phyloP scores from a whole-genome alignment of 1,140 invertebrate species.

The Zaprionus davidi region DNA sequence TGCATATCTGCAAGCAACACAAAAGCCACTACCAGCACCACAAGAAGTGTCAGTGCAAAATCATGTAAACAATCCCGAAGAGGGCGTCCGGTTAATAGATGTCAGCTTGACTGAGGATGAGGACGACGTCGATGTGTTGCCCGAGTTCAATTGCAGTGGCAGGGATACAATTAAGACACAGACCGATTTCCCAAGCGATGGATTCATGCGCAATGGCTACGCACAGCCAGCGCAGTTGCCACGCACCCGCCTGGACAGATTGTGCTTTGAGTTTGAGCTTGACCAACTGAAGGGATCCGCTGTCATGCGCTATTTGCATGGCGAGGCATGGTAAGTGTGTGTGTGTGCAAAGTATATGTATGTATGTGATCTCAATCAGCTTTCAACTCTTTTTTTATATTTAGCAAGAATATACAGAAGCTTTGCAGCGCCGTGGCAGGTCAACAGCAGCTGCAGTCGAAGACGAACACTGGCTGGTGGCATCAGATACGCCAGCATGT shows the following conservation, averaged over 20 bases:
- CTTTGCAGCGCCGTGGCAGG: constrained; percentile 48
- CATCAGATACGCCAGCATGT: constrained; percentile 58
- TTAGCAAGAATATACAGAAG: constrained; percentile 74
- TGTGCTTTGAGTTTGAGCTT: constrained; percentile 59
- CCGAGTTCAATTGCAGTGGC: constrained; percentile 73
- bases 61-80: neutral
- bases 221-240: constrained; percentile 24
- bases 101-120: constrained; percentile 18
- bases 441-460: constrained; percentile 52
- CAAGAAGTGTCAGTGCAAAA: constrained; percentile 1
- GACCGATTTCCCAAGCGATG: constrained; percentile 40
- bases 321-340: constrained; percentile 62
- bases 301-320: constrained; percentile 51
- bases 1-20: constrained; percentile 61
- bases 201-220: constrained; percentile 67
- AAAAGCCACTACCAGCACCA: constrained; percentile 37
- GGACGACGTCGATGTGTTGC: constrained; percentile 45
- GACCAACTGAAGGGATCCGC: constrained; percentile 41
- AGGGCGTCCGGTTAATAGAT: neutral
- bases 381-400: neutral
- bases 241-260: constrained; percentile 39
- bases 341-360: too few species aligned
- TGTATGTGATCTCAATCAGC: neutral
- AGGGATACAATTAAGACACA: constrained; percentile 52
- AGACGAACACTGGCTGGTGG: constrained; percentile 32